Conservation (phyloP, 2,113 vertebrate genomes). For the Enhydra lutris region DNA sequence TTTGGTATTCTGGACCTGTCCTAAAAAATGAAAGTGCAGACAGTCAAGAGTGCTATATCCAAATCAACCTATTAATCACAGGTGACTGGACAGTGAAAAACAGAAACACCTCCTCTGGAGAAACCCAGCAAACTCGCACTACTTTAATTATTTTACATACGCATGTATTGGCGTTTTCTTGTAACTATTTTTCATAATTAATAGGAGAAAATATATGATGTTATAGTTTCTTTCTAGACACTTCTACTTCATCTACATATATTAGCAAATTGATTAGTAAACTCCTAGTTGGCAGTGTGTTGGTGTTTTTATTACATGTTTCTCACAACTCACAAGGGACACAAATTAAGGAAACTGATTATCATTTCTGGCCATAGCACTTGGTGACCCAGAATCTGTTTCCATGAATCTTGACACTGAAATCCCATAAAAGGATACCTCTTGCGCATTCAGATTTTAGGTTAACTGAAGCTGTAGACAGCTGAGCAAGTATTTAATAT, state of each 20-base stretch:
- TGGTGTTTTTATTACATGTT: neutral
- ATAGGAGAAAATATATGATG: neutral
- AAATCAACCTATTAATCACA: neutral
- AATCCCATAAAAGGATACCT: neutral
- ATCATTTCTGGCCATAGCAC: neutral
- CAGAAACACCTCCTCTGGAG: neutral
- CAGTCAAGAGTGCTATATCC: neutral
- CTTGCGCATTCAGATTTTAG: neutral
- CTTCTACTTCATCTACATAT: neutral
- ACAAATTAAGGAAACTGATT: neutral
- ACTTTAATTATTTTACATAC: neutral
- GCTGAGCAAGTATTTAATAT: neutral
- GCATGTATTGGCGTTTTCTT: neutral
- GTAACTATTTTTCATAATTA: neutral
- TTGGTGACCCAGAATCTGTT: neutral
- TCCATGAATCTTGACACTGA: neutral
- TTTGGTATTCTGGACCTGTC: neutral
- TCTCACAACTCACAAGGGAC: neutral
- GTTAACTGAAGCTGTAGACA: neutral
- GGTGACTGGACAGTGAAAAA: neutral
- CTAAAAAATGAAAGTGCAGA: neutral
- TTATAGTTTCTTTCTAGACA: neutral
- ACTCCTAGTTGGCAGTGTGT: neutral
- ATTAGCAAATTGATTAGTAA: neutral
- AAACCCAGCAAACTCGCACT: neutral